Base-by-base conservation (phyloP, 2,797 vertebrate genomes). In the Trachurus trachurus region DNA sequence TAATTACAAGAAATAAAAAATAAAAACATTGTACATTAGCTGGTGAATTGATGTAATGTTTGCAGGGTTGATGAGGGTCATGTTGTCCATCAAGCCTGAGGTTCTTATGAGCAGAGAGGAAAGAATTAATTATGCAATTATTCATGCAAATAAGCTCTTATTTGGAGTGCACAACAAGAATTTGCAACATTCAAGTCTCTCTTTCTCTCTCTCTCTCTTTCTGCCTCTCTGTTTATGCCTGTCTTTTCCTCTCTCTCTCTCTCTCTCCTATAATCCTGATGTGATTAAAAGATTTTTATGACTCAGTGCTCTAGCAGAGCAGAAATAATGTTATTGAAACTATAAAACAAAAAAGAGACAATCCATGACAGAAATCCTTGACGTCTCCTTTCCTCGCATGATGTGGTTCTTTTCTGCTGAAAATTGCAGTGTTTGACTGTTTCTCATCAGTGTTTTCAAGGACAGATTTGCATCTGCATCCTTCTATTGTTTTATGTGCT, bases 281-380 rank as follows among this genome's bases (percentile, higher is more conserved):
- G 73, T 85, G 82, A 92, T 92, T 89, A 76, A 88, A 92, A 75
- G 15, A 67, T 65, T 81, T 85, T 84, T 68, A 76, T 85, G 84
- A 87, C 40, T 88, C 78, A 79, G 8, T 53, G 57, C 83, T 84
- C 53, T 40, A 69, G 59, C 74, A 47, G 81, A 87, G 72, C 75
- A 81, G 78, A 89, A 83, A 87, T 85, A 80, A 89, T 78, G 75
- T 82, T 87, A 76, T 74, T 79, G 74, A 81, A 85, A 82, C 57
- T 79, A 57, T 54, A 52, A 83, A 88, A 81, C 76, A 79, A 66
- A 79, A 83, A 57, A 59, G 66, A 72, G 56, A 81, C 78, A 78
- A 65, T 40, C 68, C 31, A 47, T 45, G 78, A 62, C 29, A 68
- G 57, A 16, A 76, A 87, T 62, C 82, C 80, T 89, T 87, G 80